Conservation (phyloP, 2,888 invertebrate genomes). For the Scaptomyza cyrtandrae region DNA sequence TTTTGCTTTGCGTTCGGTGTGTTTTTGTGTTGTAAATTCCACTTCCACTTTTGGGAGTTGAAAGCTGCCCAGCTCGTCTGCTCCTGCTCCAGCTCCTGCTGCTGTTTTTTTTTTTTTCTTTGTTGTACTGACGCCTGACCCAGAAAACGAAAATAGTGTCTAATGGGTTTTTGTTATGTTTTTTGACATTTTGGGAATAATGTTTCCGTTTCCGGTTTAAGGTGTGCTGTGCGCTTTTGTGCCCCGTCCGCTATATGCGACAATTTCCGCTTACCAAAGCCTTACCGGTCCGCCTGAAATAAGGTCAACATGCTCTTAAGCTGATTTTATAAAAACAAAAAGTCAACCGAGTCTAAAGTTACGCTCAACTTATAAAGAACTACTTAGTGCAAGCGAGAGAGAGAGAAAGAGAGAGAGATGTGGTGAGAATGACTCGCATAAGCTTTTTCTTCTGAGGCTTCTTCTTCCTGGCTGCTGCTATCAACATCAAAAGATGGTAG, state of each 20-base stretch:
- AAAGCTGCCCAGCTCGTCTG: conserved; percentile 34
- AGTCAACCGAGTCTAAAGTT: conserved; percentile 33
- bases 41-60: conserved; percentile 65
- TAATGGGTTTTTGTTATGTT: conserved; percentile 79
- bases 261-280: conserved; percentile 62
- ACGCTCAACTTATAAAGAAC: conserved; percentile 5
- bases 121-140: conserved; percentile 64
- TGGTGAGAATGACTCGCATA: background rate
- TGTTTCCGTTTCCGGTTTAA: conserved; percentile 80
- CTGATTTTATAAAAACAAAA: conserved; percentile 64
- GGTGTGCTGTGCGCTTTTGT: conserved; percentile 60
- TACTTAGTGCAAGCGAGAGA: background rate
- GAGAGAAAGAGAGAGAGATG: background rate
- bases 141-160: conserved; percentile 76
- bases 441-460: conserved; percentile 17
- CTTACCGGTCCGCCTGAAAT: conserved; percentile 42
- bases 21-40: conserved; percentile 28
- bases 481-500: conserved; percentile 74
- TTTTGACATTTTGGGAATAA: conserved; percentile 80
- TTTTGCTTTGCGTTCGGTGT: conserved; percentile 10
- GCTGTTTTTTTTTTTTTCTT: conserved; percentile 33
- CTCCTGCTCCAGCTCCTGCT: conserved; percentile 4
- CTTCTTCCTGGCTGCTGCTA: conserved; percentile 23
- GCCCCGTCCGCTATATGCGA: conserved; percentile 59
- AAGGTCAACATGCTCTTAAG: conserved; percentile 72